Conservation (phyloP, 23 tunicate genomes). For the Clavelina lepadiformis region DNA sequence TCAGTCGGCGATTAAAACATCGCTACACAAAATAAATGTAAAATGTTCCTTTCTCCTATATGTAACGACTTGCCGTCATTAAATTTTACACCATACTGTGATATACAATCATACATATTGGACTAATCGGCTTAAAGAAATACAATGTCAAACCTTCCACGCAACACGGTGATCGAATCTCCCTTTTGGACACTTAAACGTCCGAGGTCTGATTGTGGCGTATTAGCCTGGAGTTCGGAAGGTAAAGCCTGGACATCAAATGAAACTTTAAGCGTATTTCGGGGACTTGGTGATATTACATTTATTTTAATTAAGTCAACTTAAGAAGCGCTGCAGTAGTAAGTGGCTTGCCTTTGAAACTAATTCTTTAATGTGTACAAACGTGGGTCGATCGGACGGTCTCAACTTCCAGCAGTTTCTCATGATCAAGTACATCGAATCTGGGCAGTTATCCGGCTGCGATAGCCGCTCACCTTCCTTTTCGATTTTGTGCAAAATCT, state of each 20-base stretch:
- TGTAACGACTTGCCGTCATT: too few relatives aligned
- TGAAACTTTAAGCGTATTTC: too few relatives aligned
- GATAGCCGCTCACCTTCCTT: conserved; percentile 61
- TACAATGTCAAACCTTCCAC: too few relatives aligned
- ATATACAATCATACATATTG: too few relatives aligned
- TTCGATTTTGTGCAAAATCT: conserved; percentile 86
- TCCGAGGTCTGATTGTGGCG: conserved; percentile 37
- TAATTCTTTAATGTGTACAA: conserved; percentile 48
- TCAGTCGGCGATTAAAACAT: too few relatives aligned
- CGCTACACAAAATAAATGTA: too few relatives aligned
- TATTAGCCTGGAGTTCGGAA: conserved; percentile 33
- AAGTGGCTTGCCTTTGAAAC: conserved; percentile 25
- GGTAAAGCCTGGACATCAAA: conserved; percentile 45
- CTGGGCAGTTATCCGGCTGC: conserved; percentile 79
- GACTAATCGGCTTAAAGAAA: too few relatives aligned
- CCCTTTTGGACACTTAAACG: conserved; percentile 53
- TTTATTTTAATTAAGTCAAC: neutral
- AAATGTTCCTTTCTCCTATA: too few relatives aligned
- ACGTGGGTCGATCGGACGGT: conserved; percentile 68
- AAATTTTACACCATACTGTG: too few relatives aligned
- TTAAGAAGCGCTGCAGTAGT: neutral
- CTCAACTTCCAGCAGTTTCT: conserved; percentile 61
- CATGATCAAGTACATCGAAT: conserved; percentile 53
- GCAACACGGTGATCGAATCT: conserved; percentile 70
- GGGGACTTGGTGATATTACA: neutral